These are phyloP conservation scores for Aphyosemion australe DNA, from an alignment of 2,113 vertebrate genomes.

Conservation along the genomic window DNA sequence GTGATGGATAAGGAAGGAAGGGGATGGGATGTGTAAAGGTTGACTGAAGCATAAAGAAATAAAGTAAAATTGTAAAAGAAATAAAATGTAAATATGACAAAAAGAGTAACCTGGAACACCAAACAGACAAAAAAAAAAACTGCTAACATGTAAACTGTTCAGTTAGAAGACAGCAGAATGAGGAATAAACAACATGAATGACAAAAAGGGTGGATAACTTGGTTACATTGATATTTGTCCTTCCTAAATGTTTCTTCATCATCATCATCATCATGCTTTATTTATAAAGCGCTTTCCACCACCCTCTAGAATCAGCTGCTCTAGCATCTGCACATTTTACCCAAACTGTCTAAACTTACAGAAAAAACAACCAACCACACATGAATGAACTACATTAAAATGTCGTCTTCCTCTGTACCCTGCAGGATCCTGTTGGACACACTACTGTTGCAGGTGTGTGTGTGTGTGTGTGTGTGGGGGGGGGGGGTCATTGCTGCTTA, in stretches of 20 bases:
- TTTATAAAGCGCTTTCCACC: too few relatives aligned
- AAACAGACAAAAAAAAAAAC: too few relatives aligned
- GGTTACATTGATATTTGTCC: too few relatives aligned
- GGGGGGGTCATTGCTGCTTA: slow-evolving; percentile 1
- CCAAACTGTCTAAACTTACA: slow-evolving; percentile 11
- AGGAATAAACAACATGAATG: too few relatives aligned
- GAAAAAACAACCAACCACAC: background rate
- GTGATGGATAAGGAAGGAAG: background rate
- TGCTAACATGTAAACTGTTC: background rate
- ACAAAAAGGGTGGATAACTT: too few relatives aligned
- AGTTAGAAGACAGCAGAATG: too few relatives aligned
- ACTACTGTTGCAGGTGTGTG: too few relatives aligned
- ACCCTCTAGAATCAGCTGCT: too few relatives aligned
- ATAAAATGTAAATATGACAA: background rate
- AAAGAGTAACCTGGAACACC: background rate
- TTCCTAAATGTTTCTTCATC: too few relatives aligned
- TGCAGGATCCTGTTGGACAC: too few relatives aligned
- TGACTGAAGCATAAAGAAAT: slow-evolving; percentile 2
- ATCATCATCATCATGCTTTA: too few relatives aligned
- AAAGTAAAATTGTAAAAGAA: background rate
- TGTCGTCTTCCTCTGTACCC: background rate
- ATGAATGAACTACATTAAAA: background rate
- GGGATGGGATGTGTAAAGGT: background rate
- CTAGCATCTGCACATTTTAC: background rate
- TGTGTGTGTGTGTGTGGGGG: too few relatives aligned